phyloP scores from a whole-genome alignment of 2,113 vertebrate genomes.

The Hassar affinis region DNA sequence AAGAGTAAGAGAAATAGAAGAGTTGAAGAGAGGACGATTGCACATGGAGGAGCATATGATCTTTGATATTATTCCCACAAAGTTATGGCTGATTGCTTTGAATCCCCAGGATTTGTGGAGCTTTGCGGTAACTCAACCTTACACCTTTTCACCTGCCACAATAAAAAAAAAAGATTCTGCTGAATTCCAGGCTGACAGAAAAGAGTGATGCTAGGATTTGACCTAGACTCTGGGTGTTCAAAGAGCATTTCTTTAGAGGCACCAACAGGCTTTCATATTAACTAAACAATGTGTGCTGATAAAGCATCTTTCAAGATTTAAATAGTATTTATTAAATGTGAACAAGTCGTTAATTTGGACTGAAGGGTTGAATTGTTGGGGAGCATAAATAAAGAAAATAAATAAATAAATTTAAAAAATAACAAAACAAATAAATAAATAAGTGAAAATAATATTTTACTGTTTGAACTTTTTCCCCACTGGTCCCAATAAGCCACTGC shows the following conservation, averaged over 20 bases:
- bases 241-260: constrained; percentile 29
- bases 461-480: constrained; percentile 36
- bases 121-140: constrained; percentile 28
- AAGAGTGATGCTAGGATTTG: constrained; percentile 11
- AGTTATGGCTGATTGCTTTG: constrained; percentile 45
- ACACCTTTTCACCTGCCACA: constrained; percentile 24
- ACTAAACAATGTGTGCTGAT: too few species aligned
- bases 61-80: constrained; percentile 41
- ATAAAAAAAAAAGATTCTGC: constrained; percentile 20
- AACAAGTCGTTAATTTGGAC: constrained; percentile 22
- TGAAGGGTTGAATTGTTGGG: constrained; percentile 22
- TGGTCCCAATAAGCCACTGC: constrained; percentile 41
- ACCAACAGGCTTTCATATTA: constrained; percentile 16
- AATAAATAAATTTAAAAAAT: too few species aligned
- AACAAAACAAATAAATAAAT: too few species aligned
- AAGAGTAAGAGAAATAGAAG: too few species aligned
- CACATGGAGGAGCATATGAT: constrained; percentile 31
- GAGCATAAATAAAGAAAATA: constrained; percentile 24
- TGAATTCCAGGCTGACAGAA: constrained; percentile 30
- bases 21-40: constrained; percentile 36
- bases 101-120: constrained; percentile 54
- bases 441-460: constrained; percentile 35
- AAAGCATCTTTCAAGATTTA: not conserved
- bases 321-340: not conserved
- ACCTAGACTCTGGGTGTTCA: constrained; percentile 13